These are phyloP conservation scores for Ophioninae sp. DNA, from an alignment of 2,888 invertebrate species.

Conservation along the genomic window DNA sequence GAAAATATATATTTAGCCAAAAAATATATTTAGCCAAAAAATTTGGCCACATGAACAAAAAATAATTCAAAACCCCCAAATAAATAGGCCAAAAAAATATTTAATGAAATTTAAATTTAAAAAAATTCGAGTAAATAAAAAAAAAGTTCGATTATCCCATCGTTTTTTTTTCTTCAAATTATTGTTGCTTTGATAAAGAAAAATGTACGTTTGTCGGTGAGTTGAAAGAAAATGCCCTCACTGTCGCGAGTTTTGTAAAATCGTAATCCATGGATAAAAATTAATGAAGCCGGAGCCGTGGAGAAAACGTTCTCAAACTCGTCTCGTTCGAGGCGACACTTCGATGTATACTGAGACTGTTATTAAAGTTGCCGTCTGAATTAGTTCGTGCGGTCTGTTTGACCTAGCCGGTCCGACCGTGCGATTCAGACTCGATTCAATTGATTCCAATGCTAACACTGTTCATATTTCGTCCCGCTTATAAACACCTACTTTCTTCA, in stretches of 20 bases:
- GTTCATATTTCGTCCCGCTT: conserved; percentile 19
- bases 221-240: conserved; percentile 48
- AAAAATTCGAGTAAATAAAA: neutral
- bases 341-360: conserved; percentile 19
- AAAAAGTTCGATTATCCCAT: no score
- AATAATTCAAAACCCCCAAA: neutral
- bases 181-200: neutral
- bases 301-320: conserved; percentile 20
- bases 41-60: neutral
- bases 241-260: conserved; percentile 54
- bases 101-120: neutral
- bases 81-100: neutral
- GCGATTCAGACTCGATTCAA: conserved; percentile 59
- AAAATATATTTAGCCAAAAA: no score
- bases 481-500: conserved; percentile 17
- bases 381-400: conserved; percentile 55
- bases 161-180: no score
- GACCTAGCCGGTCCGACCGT: conserved; percentile 14
- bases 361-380: conserved; percentile 54
- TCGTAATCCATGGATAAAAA: conserved; percentile 57
- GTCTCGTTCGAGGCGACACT: conserved; percentile 27
- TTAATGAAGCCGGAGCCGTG: neutral
- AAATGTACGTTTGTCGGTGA: neutral
- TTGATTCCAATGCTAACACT: conserved; percentile 59
- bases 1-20: no score